phyloP scores from a whole-genome alignment of 2,113 vertebrate genomes.

The Sphyrna mokarran region DNA sequence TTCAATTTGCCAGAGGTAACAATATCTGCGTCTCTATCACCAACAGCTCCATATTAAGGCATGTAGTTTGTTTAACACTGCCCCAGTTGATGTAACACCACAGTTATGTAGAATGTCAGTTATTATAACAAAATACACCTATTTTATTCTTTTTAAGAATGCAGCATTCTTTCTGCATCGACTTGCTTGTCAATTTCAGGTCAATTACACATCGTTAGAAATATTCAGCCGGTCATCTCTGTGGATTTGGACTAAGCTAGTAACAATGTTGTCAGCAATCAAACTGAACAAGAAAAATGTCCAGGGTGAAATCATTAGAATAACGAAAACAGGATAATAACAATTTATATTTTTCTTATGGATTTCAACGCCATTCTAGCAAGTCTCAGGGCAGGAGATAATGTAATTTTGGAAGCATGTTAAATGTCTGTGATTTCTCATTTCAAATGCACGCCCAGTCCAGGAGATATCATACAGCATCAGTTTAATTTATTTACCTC shows the following conservation, averaged over 20 bases:
- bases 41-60: slow-evolving; percentile 30
- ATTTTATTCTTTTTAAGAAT: slow-evolving; percentile 33
- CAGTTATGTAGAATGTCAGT: slow-evolving; percentile 33
- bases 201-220: slow-evolving; percentile 30
- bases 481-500: slow-evolving; percentile 16
- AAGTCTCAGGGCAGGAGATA: background rate
- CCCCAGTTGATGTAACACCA: slow-evolving; percentile 31
- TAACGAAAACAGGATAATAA: slow-evolving; percentile 28
- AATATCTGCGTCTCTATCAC: slow-evolving; percentile 6
- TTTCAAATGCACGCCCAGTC: background rate
- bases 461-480: background rate
- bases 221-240: slow-evolving; percentile 32
- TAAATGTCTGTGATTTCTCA: background rate
- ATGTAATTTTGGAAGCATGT: background rate
- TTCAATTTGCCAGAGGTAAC: slow-evolving; percentile 24
- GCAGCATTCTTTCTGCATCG: slow-evolving; percentile 27
- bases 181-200: slow-evolving; percentile 34
- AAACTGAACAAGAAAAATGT: slow-evolving; percentile 29
- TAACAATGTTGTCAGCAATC: slow-evolving; percentile 15
- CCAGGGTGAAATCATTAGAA: slow-evolving; percentile 3
- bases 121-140: slow-evolving; percentile 32
- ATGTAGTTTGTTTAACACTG: slow-evolving; percentile 22
- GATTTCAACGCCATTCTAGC: background rate
- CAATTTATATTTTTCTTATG: background rate
- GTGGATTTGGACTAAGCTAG: slow-evolving; percentile 14